These are phyloP conservation scores for Atractosteus spatula DNA, from an alignment of 2,113 vertebrate genomes.

Conservation along the genomic window DNA sequence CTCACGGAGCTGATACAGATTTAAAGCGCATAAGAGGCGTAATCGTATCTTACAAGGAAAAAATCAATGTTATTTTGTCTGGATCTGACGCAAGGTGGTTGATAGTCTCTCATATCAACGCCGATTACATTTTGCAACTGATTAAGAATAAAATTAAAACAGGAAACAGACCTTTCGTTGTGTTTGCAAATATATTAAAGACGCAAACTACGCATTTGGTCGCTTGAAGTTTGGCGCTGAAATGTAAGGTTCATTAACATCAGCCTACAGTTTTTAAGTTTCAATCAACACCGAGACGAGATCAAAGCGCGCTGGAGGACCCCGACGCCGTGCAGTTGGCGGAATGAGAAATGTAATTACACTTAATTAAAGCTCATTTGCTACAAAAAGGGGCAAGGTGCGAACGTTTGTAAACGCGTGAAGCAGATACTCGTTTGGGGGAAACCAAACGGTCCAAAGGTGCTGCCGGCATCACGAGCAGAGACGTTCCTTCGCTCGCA, in stretches of 20 bases:
- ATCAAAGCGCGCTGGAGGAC: slow-evolving; percentile 50
- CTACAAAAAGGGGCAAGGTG: slow-evolving; percentile 33
- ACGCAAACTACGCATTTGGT: slow-evolving; percentile 24
- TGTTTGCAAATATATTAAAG: neutral
- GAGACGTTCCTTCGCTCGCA: too few species aligned
- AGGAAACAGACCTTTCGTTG: too few species aligned
- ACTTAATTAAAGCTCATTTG: slow-evolving; percentile 48
- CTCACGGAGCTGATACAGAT: too few species aligned
- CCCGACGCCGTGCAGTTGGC: slow-evolving; percentile 28
- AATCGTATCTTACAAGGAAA: too few species aligned
- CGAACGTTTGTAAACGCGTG: slow-evolving; percentile 44
- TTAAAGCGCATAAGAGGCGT: too few species aligned
- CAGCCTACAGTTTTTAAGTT: slow-evolving; percentile 36
- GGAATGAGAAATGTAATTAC: slow-evolving; percentile 50
- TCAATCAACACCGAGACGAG: slow-evolving; percentile 49
- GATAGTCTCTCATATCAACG: too few species aligned
- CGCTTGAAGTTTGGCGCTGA: slow-evolving; percentile 29
- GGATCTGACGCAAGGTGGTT: too few species aligned
- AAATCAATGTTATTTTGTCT: too few species aligned
- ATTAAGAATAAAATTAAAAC: too few species aligned
- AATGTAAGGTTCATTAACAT: slow-evolving; percentile 33
- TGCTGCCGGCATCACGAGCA: too few species aligned
- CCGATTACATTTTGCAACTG: too few species aligned
- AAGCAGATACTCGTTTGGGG: slow-evolving; percentile 33
- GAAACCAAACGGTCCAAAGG: slow-evolving; percentile 44